Evolutionary conservation across 2,113 vertebrate genomes (phyloP).

Genomic region (Ammospiza caudacuta): DNA sequence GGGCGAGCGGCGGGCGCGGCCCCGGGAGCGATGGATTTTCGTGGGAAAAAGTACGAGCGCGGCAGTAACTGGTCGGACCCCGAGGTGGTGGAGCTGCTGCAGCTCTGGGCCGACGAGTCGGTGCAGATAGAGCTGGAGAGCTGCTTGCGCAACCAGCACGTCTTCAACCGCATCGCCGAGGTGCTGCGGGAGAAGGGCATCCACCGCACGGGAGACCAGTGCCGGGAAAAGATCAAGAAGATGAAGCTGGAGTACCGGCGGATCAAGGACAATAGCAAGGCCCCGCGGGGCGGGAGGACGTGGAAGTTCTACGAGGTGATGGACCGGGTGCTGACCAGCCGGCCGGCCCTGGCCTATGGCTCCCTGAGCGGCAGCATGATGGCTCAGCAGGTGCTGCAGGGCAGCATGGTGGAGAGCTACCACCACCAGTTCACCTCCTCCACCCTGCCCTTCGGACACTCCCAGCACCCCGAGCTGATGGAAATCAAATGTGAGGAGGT

Average conservation of each 20-base stretch:
- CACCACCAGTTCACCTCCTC: constrained; percentile 64
- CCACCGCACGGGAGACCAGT: constrained; percentile 85
- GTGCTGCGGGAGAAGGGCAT: constrained; percentile 84
- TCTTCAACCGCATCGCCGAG: constrained; percentile 88
- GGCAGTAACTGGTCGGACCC: constrained; percentile 91
- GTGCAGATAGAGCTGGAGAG: constrained; percentile 87
- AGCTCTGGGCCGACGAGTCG: constrained; percentile 87
- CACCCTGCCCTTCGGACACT: constrained; percentile 77
- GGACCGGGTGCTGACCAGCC: constrained; percentile 85
- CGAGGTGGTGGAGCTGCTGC: constrained; percentile 87
- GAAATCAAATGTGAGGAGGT: constrained; percentile 87
- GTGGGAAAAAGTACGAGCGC: constrained; percentile 84
- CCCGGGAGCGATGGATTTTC: constrained; percentile 80
- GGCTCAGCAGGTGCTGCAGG: constrained; percentile 80
- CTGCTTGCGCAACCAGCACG: constrained; percentile 87
- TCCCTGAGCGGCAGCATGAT: constrained; percentile 75
- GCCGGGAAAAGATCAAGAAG: constrained; percentile 92
- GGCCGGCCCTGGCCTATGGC: constrained; percentile 79
- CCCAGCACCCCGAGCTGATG: constrained; percentile 78
- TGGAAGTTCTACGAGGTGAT: constrained; percentile 93
- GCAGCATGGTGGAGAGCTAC: constrained; percentile 62
- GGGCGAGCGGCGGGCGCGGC: neutral
- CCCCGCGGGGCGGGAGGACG: constrained; percentile 73
- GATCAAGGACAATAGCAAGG: constrained; percentile 87
- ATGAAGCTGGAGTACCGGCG: constrained; percentile 92